These are phyloP conservation scores for Melanostoma scalare DNA, from an alignment of 2,888 invertebrate species.

Conservation along the genomic window DNA sequence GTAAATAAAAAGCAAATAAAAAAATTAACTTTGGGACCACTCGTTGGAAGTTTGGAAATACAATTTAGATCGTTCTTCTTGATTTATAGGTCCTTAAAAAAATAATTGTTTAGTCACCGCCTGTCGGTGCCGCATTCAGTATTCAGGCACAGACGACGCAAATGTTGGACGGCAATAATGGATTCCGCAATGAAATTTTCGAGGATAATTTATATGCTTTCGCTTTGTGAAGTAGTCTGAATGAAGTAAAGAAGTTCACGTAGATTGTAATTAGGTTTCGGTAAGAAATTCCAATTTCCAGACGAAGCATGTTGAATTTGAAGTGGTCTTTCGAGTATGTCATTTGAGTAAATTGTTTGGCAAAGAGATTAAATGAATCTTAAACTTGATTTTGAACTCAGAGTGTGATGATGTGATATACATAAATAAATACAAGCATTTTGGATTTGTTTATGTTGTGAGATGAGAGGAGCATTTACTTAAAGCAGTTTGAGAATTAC, in stretches of 20 bases:
- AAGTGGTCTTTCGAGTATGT: slow-evolving; percentile 9
- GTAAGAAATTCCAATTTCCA: slow-evolving; percentile 45
- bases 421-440: not conserved
- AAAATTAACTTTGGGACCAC: slow-evolving; percentile 31
- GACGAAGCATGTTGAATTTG: slow-evolving; percentile 11
- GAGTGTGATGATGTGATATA: not conserved
- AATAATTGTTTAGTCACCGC: slow-evolving; percentile 8
- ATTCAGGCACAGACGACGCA: too few relatives aligned
- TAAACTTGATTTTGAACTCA: slow-evolving; percentile 11
- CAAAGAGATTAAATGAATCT: slow-evolving; percentile 15
- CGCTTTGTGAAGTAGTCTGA: not conserved
- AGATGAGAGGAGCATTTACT: too few relatives aligned
- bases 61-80: slow-evolving; percentile 54
- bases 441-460: too few relatives aligned
- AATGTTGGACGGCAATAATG: slow-evolving; percentile 41
- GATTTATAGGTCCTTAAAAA: slow-evolving; percentile 52
- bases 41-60: slow-evolving; percentile 21
- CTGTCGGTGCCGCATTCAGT: slow-evolving; percentile 2
- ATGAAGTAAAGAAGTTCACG: slow-evolving; percentile 15
- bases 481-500: too few relatives aligned
- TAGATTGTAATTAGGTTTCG: slow-evolving; percentile 63
- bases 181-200: slow-evolving; percentile 55
- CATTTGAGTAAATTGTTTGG: slow-evolving; percentile 11
- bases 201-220: slow-evolving; percentile 46
- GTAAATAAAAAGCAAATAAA: slow-evolving; percentile 3